Evolutionary conservation across 2,888 invertebrate species (phyloP), one percentile per base, ranked within the genome.

Genomic region (Stenotaenia linearis): DNA sequence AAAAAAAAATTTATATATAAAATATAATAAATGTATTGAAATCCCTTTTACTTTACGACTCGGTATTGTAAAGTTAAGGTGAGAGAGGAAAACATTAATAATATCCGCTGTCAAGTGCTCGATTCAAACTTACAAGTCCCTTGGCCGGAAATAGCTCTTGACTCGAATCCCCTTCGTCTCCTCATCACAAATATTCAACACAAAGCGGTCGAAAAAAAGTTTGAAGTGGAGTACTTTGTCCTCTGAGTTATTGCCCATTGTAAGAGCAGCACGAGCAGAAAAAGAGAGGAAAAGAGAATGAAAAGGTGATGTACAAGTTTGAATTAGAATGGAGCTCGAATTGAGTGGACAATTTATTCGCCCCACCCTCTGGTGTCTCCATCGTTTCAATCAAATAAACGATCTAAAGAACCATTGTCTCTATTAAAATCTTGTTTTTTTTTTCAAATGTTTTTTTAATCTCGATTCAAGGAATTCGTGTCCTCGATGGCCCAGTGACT

Each of bases 401-500:
- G 61, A 61, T 25, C 23, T 5, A 21, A 18, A 40, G 12, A 56
- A 12, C 61, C 28, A 61, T 61, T 61, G 61, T 61, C 61, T 61
- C 61, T 28, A 61, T 61, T 61, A 61, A 61, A 61, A 61, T 25
- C 2, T 3, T 1, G 18, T 21, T 75, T 76, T 35, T 74, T 30
- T 35, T 23, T 21, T 45, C 5, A 56, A 6, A 6, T 21, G n/a
- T 35, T 79, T 79, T 40, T 40, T 21, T 76, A 0, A 1, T 56
- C n/a, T 61, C 18, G 1, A 32, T 79, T 74, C 3, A 81, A 87
- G 87, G 87, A 32, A 84, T 87, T 12, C 83, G 85, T 23, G 85
- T 87, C 84, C 80, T 87, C 81, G 87, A 86, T 81, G 87, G 86
- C 3, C 81, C 82, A 21, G 85, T 87, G 23, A 86, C 85, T 18